A percentile compares a stretch with the other conserved stretches of the same genome.
Evolutionary conservation across 2,888 invertebrate genomes (phyloP).

Genomic region (Perdita meconis): DNA sequence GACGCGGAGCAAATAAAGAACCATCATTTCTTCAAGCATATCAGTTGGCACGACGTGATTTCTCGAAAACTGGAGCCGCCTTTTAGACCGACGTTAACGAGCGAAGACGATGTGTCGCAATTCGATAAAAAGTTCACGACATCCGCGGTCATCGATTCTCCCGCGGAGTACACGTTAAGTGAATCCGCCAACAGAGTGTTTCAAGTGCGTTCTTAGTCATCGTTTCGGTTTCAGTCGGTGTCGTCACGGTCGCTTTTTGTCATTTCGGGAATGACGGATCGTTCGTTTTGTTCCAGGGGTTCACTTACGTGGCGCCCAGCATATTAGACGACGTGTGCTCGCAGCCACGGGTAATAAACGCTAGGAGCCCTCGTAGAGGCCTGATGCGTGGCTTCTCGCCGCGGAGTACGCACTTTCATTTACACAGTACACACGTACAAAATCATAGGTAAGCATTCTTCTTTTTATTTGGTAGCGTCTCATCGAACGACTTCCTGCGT

Average conservation of each 20-base stretch:
- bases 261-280: background rate
- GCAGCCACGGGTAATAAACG: constrained; percentile 91
- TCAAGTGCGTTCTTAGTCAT: constrained; percentile 91
- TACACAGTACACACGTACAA: constrained; percentile 68
- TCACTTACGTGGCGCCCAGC: constrained; percentile 99
- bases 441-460: constrained; percentile 72
- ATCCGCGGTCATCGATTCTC: constrained; percentile 98
- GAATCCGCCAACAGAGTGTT: constrained; percentile 98
- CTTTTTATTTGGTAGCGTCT: constrained; percentile 15
- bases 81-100: constrained; percentile 95
- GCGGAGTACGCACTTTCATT: constrained; percentile 71
- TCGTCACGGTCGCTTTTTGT: too few species aligned
- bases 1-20: constrained; percentile 95
- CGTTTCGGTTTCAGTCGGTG: too few species aligned
- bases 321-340: constrained; percentile 94
- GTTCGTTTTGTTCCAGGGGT: constrained; percentile 92
- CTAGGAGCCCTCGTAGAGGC: constrained; percentile 92
- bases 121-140: constrained; percentile 99
- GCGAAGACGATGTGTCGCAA: constrained; percentile 98
- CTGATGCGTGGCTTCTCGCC: constrained; percentile 79
- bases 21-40: constrained; percentile 97
- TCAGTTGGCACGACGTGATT: constrained; percentile 97
- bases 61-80: constrained; percentile 96
- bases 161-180: constrained; percentile 96
- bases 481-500: background rate